Conservation (phyloP, 1,140 invertebrate genomes). For the Procambarus virginalis region DNA sequence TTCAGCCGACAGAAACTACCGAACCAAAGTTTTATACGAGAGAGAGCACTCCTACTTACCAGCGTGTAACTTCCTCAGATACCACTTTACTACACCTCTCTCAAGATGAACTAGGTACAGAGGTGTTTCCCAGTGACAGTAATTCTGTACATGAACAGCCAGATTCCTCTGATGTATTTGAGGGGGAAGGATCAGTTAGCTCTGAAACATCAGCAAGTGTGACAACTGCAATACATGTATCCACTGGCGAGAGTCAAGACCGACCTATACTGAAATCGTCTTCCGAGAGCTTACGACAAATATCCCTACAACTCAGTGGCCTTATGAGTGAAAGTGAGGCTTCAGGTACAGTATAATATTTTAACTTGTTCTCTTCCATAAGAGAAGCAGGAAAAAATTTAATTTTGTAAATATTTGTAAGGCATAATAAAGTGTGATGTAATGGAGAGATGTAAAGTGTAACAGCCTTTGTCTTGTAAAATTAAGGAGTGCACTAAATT, state of each 20-base stretch:
- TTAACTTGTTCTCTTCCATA: not conserved
- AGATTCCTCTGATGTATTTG: slow-evolving; percentile 1
- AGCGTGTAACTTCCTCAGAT: not conserved
- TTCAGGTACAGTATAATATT: slow-evolving; percentile 31
- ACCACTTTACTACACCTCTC: not conserved
- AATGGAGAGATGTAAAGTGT: too few relatives aligned
- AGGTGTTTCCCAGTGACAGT: not conserved
- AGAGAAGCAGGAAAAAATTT: too few relatives aligned
- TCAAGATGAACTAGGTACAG: not conserved
- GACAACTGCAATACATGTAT: slow-evolving; percentile 52
- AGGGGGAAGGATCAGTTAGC: slow-evolving; percentile 56
- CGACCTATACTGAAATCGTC: slow-evolving; percentile 44
- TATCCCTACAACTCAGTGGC: slow-evolving; percentile 59
- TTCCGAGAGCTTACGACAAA: slow-evolving; percentile 59
- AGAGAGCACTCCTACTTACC: not conserved
- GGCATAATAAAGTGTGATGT: too few relatives aligned
- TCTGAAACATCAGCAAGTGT: slow-evolving; percentile 57
- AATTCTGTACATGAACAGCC: not conserved
- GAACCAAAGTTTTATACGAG: not conserved
- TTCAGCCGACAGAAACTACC: not conserved
- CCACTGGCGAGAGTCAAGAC: not conserved
- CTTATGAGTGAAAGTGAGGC: slow-evolving; percentile 55
- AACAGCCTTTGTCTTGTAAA: too few relatives aligned
- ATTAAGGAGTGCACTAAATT: too few relatives aligned
- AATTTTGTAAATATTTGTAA: too few relatives aligned